Evolutionary conservation across 2,888 invertebrate species (phyloP).

Genomic region (Girardia tigrina): DNA sequence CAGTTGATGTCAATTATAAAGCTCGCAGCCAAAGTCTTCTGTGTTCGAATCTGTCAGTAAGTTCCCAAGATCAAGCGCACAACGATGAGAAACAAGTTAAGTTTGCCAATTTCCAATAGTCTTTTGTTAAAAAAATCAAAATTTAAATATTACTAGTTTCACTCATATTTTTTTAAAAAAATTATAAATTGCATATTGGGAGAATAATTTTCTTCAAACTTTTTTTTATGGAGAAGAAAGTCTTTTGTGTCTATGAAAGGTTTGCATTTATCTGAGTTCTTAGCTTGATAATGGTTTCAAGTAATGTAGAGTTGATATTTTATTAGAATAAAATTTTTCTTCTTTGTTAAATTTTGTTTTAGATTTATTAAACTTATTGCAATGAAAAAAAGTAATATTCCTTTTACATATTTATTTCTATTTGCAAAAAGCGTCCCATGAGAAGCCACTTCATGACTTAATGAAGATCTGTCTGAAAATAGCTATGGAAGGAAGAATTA

Average conservation of each 20-base stretch:
- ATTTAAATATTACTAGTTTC: neutral
- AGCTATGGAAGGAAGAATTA: too few relatives aligned
- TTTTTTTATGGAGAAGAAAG: neutral
- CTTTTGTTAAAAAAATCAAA: neutral
- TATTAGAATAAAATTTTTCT: conserved; percentile 23
- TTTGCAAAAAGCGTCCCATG: too few relatives aligned
- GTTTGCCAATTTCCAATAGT: conserved; percentile 7
- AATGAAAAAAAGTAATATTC: too few relatives aligned
- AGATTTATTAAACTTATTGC: too few relatives aligned
- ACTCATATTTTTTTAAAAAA: conserved; percentile 6
- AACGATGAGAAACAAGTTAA: conserved; percentile 2
- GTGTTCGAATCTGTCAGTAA: conserved; percentile 10
- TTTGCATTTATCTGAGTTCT: conserved; percentile 8
- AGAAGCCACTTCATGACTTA: too few relatives aligned
- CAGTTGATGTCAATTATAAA: neutral
- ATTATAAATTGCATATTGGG: neutral
- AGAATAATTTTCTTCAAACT: neutral
- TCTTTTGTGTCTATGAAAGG: neutral
- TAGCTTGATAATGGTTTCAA: neutral
- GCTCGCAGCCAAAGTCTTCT: conserved; percentile 18
- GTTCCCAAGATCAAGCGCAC: conserved; percentile 8
- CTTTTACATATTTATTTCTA: too few relatives aligned
- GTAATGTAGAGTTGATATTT: neutral
- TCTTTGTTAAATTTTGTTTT: too few relatives aligned
- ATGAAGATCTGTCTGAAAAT: too few relatives aligned